Evolutionary conservation across 1,140 invertebrate genomes (phyloP).

Genomic region (Drosophila ironensis): DNA sequence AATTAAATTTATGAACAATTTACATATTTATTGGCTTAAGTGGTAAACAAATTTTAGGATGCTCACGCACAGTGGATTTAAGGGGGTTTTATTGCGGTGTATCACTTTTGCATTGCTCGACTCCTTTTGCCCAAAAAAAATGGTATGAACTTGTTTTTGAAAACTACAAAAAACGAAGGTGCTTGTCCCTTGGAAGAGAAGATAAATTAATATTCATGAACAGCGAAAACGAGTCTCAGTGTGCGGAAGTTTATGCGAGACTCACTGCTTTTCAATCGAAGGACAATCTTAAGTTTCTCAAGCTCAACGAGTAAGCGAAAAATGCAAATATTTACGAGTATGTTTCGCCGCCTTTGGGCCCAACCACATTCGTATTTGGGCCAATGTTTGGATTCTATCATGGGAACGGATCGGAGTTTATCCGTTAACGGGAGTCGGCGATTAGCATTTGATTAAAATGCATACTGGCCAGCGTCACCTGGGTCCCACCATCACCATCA

Average conservation of each 20-base stretch:
- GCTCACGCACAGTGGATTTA: not conserved
- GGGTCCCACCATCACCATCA: too few species aligned
- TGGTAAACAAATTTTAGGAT: constrained; percentile 55
- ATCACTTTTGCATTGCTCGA: too few species aligned
- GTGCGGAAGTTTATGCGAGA: constrained; percentile 9
- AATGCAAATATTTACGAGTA: constrained; percentile 30
- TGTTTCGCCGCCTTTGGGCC: not conserved
- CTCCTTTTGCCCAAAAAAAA: not conserved
- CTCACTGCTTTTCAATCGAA: constrained; percentile 3
- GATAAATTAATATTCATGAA: not conserved
- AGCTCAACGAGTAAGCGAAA: constrained; percentile 12
- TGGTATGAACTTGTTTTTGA: not conserved
- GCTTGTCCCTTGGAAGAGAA: constrained; percentile 14
- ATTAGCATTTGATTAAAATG: constrained; percentile 46
- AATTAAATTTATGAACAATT: constrained; percentile 80
- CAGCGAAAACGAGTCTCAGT: constrained; percentile 3
- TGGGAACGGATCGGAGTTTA: not conserved
- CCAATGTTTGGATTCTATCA: not conserved
- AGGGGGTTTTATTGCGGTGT: too few species aligned
- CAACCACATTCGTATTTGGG: not conserved
- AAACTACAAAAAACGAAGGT: not conserved
- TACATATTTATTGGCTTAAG: constrained; percentile 80
- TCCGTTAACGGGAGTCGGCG: constrained; percentile 43
- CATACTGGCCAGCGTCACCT: not conserved
- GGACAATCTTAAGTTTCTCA: constrained; percentile 23